Evolutionary conservation across 2,888 invertebrate genomes (phyloP).

Genomic region (Galerucella pusilla): DNA sequence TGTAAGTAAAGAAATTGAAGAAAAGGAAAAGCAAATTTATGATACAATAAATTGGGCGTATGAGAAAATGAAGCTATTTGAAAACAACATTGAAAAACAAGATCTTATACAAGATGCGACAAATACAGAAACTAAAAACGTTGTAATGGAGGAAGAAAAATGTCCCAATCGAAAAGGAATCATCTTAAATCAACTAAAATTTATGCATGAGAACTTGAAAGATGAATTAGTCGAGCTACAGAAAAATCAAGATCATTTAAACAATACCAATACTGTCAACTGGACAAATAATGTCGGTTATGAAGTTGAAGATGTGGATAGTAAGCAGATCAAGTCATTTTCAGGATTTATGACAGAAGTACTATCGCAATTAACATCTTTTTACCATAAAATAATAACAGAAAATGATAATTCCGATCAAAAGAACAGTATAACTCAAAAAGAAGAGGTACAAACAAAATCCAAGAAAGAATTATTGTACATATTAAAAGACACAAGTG

Average conservation of each 20-base stretch:
- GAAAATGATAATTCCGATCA: not conserved
- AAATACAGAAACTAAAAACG: not conserved
- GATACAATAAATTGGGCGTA: constrained; percentile 1
- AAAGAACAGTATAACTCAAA: not conserved
- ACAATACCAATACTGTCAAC: not conserved
- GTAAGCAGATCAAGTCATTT: not conserved
- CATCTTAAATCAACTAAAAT: not conserved
- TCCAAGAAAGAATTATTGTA: not conserved
- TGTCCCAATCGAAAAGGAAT: not conserved
- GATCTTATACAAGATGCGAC: not conserved
- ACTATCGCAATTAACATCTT: not conserved
- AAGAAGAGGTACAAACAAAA: not conserved
- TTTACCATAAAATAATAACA: not conserved
- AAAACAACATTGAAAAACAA: not conserved
- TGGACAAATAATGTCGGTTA: not conserved
- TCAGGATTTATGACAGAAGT: constrained; percentile 5
- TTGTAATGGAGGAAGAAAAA: not conserved
- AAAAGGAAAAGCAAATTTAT: constrained; percentile 10
- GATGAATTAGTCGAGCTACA: not conserved
- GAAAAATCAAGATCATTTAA: not conserved
- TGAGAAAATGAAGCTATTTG: not conserved
- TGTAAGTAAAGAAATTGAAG: not conserved
- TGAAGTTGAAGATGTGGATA: not conserved
- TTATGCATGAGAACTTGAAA: not conserved
- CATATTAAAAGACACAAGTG: constrained; percentile 9